phyloP scores from a whole-genome alignment of 1,140 invertebrate species.

The Sarcophaga peregrina region DNA sequence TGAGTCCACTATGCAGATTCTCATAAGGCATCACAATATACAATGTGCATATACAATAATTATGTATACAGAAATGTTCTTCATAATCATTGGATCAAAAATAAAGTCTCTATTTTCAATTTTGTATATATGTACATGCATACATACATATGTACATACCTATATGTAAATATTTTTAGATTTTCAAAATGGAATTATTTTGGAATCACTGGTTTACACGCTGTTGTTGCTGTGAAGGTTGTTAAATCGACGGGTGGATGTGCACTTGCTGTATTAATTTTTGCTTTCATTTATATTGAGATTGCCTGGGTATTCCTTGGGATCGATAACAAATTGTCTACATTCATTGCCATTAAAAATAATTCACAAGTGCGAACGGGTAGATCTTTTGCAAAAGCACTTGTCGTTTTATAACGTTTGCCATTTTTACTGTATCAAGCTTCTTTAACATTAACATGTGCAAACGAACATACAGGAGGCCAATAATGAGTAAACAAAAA shows the following conservation, averaged over 20 bases:
- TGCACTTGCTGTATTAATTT: conserved; percentile 66
- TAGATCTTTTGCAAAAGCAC: conserved; percentile 1
- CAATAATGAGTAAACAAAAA: too few relatives aligned
- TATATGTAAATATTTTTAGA: too few relatives aligned
- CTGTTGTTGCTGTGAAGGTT: conserved; percentile 51
- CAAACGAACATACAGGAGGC: too few relatives aligned
- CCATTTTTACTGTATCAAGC: conserved; percentile 3
- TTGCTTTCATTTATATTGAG: conserved; percentile 61
- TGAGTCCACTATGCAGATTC: too few relatives aligned
- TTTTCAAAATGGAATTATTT: not conserved
- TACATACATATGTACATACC: not conserved
- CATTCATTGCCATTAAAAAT: conserved; percentile 38
- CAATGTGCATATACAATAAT: too few relatives aligned
- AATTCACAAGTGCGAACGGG: not conserved
- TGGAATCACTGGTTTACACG: conserved; percentile 12
- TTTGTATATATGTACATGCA: too few relatives aligned
- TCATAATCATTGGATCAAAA: too few relatives aligned
- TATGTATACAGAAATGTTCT: too few relatives aligned
- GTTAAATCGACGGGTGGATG: conserved; percentile 66
- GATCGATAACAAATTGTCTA: conserved; percentile 49
- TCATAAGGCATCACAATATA: too few relatives aligned
- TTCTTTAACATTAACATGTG: not conserved
- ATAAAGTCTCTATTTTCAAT: too few relatives aligned
- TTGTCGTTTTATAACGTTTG: not conserved
- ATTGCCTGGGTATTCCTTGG: conserved; percentile 66